Evolutionary conservation across 2,113 vertebrate genomes (phyloP).

Genomic region (Perognathus longimembris): DNA sequence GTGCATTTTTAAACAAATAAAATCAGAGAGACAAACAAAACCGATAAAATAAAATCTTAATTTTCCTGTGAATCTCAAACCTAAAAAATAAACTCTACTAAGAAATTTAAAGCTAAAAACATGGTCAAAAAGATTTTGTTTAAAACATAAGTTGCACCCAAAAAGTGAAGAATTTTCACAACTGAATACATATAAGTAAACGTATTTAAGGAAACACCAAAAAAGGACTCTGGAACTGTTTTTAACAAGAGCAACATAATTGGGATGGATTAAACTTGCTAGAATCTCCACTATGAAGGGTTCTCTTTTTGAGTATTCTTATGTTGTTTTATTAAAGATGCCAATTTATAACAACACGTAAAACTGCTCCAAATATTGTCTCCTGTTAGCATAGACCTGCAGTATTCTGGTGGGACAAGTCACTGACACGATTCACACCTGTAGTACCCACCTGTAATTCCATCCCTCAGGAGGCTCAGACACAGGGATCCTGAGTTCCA

Average conservation of each 20-base stretch:
- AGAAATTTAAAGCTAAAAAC: slow-evolving; percentile 33
- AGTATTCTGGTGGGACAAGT: neutral
- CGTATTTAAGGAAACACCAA: neutral
- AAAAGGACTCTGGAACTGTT: neutral
- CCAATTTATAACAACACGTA: neutral
- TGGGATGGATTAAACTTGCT: neutral
- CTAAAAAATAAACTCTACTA: slow-evolving; percentile 11
- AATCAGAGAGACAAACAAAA: neutral
- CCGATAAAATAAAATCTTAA: neutral
- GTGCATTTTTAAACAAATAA: neutral
- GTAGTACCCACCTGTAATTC: neutral
- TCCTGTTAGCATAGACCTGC: neutral
- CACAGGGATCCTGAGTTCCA: neutral
- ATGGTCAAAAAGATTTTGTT: slow-evolving; percentile 26
- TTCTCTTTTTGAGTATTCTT: slow-evolving; percentile 8
- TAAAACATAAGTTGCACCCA: slow-evolving; percentile 28
- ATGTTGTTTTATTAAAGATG: slow-evolving; percentile 30
- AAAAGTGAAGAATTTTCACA: slow-evolving; percentile 25
- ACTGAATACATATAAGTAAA: slow-evolving; percentile 16
- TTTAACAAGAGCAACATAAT: neutral
- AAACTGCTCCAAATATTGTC: neutral
- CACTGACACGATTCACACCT: accelerated
- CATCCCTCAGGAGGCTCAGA: neutral
- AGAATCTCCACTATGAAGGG: neutral
- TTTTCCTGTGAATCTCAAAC: slow-evolving; percentile 25